phyloP scores from a whole-genome alignment of 2,113 vertebrate genomes.

The Lepisosteus oculatus region DNA sequence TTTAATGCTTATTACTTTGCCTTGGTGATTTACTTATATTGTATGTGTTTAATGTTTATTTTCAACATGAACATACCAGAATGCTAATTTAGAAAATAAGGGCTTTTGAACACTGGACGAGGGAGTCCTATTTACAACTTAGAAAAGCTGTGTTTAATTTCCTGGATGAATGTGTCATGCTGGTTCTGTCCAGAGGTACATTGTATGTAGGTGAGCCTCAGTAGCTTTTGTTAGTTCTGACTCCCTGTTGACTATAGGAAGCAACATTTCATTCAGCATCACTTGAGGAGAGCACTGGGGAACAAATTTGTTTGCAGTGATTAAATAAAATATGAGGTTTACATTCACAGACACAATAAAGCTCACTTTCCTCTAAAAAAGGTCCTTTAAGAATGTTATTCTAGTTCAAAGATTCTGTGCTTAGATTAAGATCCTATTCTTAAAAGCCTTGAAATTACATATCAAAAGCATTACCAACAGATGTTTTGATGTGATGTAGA shows the following conservation, averaged over 20 bases:
- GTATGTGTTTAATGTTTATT: slow-evolving; percentile 11
- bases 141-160: slow-evolving; percentile 55
- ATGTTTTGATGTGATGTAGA: too few species aligned
- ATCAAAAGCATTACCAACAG: too few species aligned
- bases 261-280: slow-evolving; percentile 35
- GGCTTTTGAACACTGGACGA: slow-evolving; percentile 16
- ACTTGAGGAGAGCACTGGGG: neutral
- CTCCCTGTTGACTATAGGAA: slow-evolving; percentile 45
- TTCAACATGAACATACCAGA: slow-evolving; percentile 35
- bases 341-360: slow-evolving; percentile 27
- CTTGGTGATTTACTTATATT: too few species aligned
- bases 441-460: too few species aligned
- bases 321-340: slow-evolving; percentile 42
- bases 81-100: neutral
- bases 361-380: too few species aligned
- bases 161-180: slow-evolving; percentile 44
- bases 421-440: too few species aligned
- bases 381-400: too few species aligned
- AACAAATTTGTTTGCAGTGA: slow-evolving; percentile 40
- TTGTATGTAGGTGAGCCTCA: slow-evolving; percentile 40
- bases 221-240: slow-evolving; percentile 23
- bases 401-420: too few species aligned
- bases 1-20: too few species aligned
- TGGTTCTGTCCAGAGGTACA: slow-evolving; percentile 39
- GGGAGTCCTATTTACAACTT: slow-evolving; percentile 39